These are phyloP conservation scores for Anagyrus pseudococci DNA, from an alignment of 2,888 invertebrate species.

Conservation along the genomic window DNA sequence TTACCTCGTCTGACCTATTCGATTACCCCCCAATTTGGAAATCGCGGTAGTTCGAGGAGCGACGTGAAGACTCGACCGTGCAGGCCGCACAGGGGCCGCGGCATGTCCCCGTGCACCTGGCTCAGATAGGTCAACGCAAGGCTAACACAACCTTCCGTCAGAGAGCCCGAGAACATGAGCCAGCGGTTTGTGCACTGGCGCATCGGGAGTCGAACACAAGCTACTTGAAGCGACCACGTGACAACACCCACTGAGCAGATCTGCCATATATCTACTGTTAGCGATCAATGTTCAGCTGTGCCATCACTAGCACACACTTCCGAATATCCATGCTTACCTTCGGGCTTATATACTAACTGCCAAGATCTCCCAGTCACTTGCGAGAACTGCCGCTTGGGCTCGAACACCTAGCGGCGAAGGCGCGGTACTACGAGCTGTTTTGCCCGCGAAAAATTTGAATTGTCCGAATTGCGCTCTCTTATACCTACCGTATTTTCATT, in stretches of 20 bases:
- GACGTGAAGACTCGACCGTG: conserved; percentile 65
- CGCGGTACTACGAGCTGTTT: no score
- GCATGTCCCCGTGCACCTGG: no score
- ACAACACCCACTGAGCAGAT: conserved; percentile 72
- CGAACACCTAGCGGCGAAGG: no score
- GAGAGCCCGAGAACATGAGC: conserved; percentile 44
- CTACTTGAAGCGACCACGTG: conserved; percentile 70
- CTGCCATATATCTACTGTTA: conserved; percentile 63
- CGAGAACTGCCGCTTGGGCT: no score
- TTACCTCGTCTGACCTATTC: conserved; percentile 67
- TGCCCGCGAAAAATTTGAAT: no score
- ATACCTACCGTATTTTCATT: no score
- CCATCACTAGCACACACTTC: conserved; percentile 70
- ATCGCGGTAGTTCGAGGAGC: conserved; percentile 71
- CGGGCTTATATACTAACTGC: conserved; percentile 30
- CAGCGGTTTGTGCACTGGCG: conserved; percentile 53
- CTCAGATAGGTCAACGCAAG: no score
- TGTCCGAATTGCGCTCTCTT: no score
- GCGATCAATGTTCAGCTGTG: conserved; percentile 71
- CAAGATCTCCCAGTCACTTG: conserved; percentile 5
- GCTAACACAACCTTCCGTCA: no score
- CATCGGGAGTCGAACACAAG: conserved; percentile 67
- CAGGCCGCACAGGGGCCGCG: conserved; percentile 57
- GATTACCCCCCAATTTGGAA: conserved; percentile 69
- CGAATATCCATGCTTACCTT: conserved; percentile 35